These are phyloP conservation scores for Leptura quadrifasciata DNA, from an alignment of 2,888 invertebrate genomes.

Conservation along the genomic window DNA sequence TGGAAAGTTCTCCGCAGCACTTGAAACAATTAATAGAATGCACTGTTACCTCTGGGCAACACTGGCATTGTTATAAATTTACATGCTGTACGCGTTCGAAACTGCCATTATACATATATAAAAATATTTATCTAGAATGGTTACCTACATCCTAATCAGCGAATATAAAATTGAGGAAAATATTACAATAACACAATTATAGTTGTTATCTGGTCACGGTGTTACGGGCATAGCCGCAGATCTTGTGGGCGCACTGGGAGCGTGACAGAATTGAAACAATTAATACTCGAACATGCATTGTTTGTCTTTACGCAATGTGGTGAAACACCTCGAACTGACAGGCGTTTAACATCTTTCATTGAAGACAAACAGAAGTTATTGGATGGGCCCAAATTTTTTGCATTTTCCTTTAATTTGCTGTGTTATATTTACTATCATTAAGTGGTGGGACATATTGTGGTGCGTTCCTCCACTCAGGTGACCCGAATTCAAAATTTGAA, in stretches of 20 bases:
- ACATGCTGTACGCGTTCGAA: slow-evolving; percentile 39
- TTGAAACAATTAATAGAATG: slow-evolving; percentile 55
- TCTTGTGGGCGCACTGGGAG: slow-evolving; percentile 1
- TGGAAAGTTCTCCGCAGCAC: slow-evolving; percentile 56
- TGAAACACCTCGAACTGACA: neutral
- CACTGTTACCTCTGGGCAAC: slow-evolving; percentile 38
- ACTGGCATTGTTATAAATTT: slow-evolving; percentile 48
- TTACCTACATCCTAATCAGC: slow-evolving; percentile 46
- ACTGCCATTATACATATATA: slow-evolving; percentile 41
- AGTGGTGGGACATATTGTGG: no score
- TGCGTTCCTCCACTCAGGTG: no score
- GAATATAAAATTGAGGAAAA: slow-evolving; percentile 36
- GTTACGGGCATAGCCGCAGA: slow-evolving; percentile 15
- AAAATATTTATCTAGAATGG: slow-evolving; percentile 46
- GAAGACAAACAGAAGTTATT: no score
- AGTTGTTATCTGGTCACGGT: slow-evolving; percentile 32
- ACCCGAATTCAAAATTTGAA: no score
- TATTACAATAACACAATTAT: slow-evolving; percentile 41
- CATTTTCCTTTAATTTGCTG: no score
- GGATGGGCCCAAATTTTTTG: no score
- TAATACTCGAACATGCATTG: neutral
- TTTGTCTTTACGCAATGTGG: neutral
- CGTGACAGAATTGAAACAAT: slow-evolving; percentile 17
- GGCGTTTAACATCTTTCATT: neutral
- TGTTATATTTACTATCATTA: no score